Percentiles rank a stretch among this genome's conserved stretches.
Evolutionary conservation across 2,888 invertebrate genomes (phyloP).

Genomic region (Sinotaia quadrata): DNA sequence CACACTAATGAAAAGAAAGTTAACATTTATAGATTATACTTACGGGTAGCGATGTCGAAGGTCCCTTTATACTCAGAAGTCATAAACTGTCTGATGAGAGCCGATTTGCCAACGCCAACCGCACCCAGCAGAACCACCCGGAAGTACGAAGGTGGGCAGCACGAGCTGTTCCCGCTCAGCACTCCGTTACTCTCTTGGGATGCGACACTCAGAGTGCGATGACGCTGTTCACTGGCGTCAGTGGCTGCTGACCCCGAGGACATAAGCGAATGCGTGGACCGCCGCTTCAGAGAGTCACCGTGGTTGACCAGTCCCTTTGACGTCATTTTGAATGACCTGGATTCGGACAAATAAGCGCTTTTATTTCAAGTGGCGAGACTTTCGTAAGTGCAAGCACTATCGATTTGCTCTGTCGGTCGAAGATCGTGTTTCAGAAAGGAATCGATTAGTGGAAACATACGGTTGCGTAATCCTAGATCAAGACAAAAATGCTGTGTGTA

Average conservation of each 20-base stretch:
- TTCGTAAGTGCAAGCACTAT: too few species aligned
- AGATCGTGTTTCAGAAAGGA: too few species aligned
- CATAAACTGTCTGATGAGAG: slow-evolving; percentile 81
- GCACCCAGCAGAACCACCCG: slow-evolving; percentile 80
- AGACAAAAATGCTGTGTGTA: too few species aligned
- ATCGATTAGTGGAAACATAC: too few species aligned
- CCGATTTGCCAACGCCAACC: slow-evolving; percentile 80
- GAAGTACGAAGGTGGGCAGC: slow-evolving; percentile 67
- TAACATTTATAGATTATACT: slow-evolving; percentile 8
- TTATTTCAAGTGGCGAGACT: too few species aligned
- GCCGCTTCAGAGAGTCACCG: slow-evolving; percentile 91
- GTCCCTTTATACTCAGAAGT: slow-evolving; percentile 80
- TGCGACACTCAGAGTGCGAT: slow-evolving; percentile 26
- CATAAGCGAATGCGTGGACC: slow-evolving; percentile 89
- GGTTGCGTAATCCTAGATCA: too few species aligned
- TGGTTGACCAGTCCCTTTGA: slow-evolving; percentile 92
- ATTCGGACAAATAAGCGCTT: too few species aligned
- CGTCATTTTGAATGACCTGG: slow-evolving; percentile 90
- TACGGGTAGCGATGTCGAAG: slow-evolving; percentile 35
- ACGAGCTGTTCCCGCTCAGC: slow-evolving; percentile 10
- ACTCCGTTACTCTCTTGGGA: slow-evolving; percentile 26
- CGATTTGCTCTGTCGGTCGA: too few species aligned
- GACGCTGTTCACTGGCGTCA: slow-evolving; percentile 13
- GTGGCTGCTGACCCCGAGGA: slow-evolving; percentile 76
- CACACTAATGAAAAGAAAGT: background rate